These are phyloP conservation scores for Lithosia quadra DNA, from an alignment of 2,888 invertebrate genomes.

Conservation along the genomic window DNA sequence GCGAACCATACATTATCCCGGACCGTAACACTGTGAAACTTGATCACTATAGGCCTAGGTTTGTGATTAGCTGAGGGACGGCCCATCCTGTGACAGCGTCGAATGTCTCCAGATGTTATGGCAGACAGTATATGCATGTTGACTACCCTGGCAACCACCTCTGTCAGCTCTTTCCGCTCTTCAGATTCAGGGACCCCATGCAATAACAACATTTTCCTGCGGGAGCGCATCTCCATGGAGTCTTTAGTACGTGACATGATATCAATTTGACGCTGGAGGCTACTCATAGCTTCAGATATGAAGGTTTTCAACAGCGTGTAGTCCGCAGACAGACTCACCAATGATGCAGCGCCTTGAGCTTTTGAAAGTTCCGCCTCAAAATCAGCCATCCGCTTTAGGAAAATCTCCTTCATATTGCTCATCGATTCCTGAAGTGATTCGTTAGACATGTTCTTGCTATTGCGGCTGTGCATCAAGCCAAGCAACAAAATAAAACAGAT, in stretches of 20 bases:
- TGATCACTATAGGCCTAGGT: not conserved
- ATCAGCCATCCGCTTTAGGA: not conserved
- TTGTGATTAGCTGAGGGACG: not conserved
- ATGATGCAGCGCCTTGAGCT: not conserved
- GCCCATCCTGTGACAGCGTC: not conserved
- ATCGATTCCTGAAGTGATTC: not conserved
- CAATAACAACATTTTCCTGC: not conserved
- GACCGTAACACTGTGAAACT: not conserved
- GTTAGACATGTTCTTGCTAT: not conserved
- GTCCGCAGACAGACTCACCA: not conserved
- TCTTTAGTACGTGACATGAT: not conserved
- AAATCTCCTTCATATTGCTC: not conserved
- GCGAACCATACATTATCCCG: not conserved
- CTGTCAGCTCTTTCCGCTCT: too few species aligned
- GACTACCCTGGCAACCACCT: too few species aligned
- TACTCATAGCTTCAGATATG: not conserved
- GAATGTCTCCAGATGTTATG: not conserved
- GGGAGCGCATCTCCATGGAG: not conserved
- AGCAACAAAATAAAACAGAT: too few species aligned
- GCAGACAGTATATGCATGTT: too few species aligned
- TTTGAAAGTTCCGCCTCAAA: not conserved
- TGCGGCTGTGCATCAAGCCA: not conserved
- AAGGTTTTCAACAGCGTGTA: not conserved
- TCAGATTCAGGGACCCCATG: not conserved
- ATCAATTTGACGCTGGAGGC: not conserved